Base-by-base conservation (phyloP, 2,888 invertebrate genomes). In the Dicroscelio sp. region DNA sequence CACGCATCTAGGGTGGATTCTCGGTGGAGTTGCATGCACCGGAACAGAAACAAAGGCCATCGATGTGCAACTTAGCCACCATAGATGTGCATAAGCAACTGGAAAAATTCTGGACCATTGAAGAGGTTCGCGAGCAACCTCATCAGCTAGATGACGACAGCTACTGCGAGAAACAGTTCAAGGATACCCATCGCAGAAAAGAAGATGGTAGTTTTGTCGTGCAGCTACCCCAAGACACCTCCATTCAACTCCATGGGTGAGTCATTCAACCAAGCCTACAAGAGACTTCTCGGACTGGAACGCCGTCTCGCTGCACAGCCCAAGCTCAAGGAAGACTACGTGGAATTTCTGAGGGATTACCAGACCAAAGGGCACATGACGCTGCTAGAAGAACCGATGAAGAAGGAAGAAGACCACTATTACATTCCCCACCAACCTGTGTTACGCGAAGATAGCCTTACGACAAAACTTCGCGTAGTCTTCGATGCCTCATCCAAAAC, bases 11-110 rank as follows among this genome's bases (percentile, higher is more conserved):
- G 55, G 85, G n/a, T 85, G 85, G 85, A 85, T 67, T 27, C n/a
- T 78, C 23, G 85, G 85, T 92, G 94, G 73, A 33, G 69, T 69
- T 38, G 31, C 17, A 38, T 5, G 35, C 33, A 48, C 5, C 3
- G 33, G 5, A 31, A 10, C 63, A 20, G 38, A 33, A 35, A n/a
- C 58, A 60, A 25, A 14, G 20, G 3, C n/a, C 55, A n/a, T 31
- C 6, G 1, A 55, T 75, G 14, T 76, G 33, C 75, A 60, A 31
- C 23, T 23, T 60, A n/a, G n/a, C 12, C 35, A 35, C n/a, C 3
- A 8, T 38, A 14, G 43, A 38, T 38, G 10, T 38, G 43, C 43
- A 38, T n/a, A 48, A 48, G 48, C 48, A 48, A 48, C 14, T 48
- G 48, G 48, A 48, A 20, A 48, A 48, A 20, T 48, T 48, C 48